These are phyloP conservation scores for Oithona nana DNA, from an alignment of 2,888 invertebrate genomes.

Conservation along the genomic window DNA sequence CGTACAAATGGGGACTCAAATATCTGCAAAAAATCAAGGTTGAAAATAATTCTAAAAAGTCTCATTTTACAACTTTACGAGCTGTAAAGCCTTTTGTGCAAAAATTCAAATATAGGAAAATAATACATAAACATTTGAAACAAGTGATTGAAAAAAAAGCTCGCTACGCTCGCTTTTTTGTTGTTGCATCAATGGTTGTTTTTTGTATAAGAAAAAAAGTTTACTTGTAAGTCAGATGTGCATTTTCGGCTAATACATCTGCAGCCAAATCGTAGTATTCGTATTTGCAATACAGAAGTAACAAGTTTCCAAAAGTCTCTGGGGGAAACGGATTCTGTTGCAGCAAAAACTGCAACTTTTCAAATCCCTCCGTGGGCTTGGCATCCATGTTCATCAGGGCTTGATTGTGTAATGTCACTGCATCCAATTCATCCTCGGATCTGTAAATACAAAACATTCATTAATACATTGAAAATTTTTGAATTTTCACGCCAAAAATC, in stretches of 20 bases:
- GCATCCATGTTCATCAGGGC: conserved; percentile 75
- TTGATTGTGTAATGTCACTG: conserved; percentile 79
- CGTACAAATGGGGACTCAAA: conserved; percentile 53
- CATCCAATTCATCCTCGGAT: conserved; percentile 89
- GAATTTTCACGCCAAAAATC: too few species aligned
- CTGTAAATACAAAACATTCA: conserved; percentile 31
- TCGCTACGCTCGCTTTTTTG: too few species aligned
- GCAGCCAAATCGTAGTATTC: conserved; percentile 95
- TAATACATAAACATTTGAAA: too few species aligned
- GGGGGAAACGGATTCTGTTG: conserved; percentile 92
- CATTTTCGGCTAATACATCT: conserved; percentile 90
- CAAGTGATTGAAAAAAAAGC: too few species aligned
- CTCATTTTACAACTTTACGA: too few species aligned
- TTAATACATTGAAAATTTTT: too few species aligned
- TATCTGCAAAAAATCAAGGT: conserved; percentile 5
- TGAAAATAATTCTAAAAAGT: too few species aligned
- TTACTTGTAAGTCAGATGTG: conserved; percentile 85
- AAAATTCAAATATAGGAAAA: too few species aligned
- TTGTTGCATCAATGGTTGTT: background rate
- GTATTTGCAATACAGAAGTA: conserved; percentile 86
- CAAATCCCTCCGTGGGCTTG: conserved; percentile 78
- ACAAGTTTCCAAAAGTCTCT: conserved; percentile 87
- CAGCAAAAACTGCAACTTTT: conserved; percentile 76
- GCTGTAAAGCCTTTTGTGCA: too few species aligned
- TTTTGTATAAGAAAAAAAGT: conserved; percentile 20